phyloP scores from a whole-genome alignment of 2,113 vertebrate species.

The human region GRCh38 chr1:71466501-71467000 shows the following conservation, averaged over 20 bases:
- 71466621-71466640: neutral
- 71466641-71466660: neutral
- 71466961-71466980: neutral
- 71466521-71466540: neutral
- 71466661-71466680: neutral
- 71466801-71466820: fast-evolving
- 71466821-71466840: neutral
- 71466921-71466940: neutral
- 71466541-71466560: neutral
- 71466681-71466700: neutral
- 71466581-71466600: neutral
- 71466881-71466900: neutral
- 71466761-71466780: neutral
- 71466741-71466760: neutral
- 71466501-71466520: neutral
- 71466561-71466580: neutral
- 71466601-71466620: neutral
- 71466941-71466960: neutral
- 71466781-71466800: neutral
- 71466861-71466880: neutral
- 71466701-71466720: neutral
- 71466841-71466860: neutral
- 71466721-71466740: no score
- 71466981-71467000: neutral
- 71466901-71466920: neutral